Evolutionary conservation across 2,113 vertebrate genomes (phyloP), one percentile per base, ranked within the genome.

Genomic region (Orycteropus afer): DNA sequence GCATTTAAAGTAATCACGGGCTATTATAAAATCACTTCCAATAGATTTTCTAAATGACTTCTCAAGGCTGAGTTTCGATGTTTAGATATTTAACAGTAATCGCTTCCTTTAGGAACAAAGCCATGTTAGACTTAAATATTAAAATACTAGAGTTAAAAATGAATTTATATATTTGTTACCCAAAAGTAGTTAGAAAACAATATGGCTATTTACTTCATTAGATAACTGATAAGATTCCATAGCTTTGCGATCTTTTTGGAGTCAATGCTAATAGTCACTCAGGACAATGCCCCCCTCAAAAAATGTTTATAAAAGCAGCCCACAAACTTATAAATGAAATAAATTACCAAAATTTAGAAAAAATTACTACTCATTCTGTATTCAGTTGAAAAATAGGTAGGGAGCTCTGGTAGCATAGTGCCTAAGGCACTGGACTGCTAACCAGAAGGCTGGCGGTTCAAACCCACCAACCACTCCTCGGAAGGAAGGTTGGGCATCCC

Each of bases 11-110:
- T 81, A 97, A 96, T 96, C 96, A 94, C 65, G 84, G 65, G 3
- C 80, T 81, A 61, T 83, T 96, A 95, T 2, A 94, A 95, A 98
- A 89, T 83, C 51, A 82, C 40, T 91, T 96, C 95, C 97, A 93
- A 83, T 84, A 95, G 49, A 71, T 59, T 97, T 94, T 88, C 92
- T 96, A 97, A 97, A 51, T 95, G 69, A 95, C 73, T 95, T 91
- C 91, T 69, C 23, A 80, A 88, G 77, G 53, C 61, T 95, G 83
- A 76, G 47, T 92, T 59, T 95, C 89, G 37, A 97, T 90, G 86
- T 89, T 96, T 97, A 86, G 88, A 15, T 89, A 93, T 94, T 97
- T 89, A 93, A 86, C 81, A 97, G 91, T 96, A 97, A 49, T 82
- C 74, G 32, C 49, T 53, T 40, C 57, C 53, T 74, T 45, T 47